Percentiles rank a stretch among this genome's conserved stretches.
Conservation (phyloP, 30 jellyfish, hydroid and myxozoan genomes). For the Aurelia aurita region DNA sequence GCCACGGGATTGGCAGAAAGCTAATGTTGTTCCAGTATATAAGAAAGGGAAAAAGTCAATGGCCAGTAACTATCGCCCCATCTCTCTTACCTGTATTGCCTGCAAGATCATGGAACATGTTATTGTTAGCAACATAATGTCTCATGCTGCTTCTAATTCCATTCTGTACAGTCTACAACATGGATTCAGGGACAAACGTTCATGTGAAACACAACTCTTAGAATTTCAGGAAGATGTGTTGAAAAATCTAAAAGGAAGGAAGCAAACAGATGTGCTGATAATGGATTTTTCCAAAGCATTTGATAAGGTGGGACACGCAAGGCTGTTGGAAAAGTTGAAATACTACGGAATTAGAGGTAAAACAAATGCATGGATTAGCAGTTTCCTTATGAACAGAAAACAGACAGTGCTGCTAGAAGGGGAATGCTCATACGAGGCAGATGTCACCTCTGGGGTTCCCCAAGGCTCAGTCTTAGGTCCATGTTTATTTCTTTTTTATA, state of each 20-base stretch:
- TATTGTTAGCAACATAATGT: background rate
- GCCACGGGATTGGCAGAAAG: conserved; percentile 23
- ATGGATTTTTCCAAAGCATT: too few species aligned
- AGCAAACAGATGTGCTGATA: too few species aligned
- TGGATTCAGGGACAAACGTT: conserved; percentile 4
- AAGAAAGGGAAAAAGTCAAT: too few species aligned
- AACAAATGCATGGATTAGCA: conserved; percentile 26
- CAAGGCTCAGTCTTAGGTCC: conserved; percentile 53
- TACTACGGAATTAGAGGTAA: too few species aligned
- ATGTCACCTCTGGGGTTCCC: conserved; percentile 40
- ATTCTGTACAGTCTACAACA: conserved; percentile 5
- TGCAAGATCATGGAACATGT: conserved; percentile 31
- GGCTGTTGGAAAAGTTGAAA: too few species aligned
- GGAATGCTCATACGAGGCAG: conserved; percentile 34
- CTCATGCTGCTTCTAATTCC: background rate
- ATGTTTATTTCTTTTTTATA: conserved; percentile 22
- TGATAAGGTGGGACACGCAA: too few species aligned
- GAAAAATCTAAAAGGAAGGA: too few species aligned
- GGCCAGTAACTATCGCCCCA: too few species aligned
- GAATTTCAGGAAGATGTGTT: too few species aligned
- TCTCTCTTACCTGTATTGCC: background rate
- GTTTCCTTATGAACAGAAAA: conserved; percentile 11
- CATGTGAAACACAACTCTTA: too few species aligned
- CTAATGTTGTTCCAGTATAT: background rate
- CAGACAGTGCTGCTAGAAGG: conserved; percentile 48